phyloP scores from a whole-genome alignment of 1,140 invertebrate genomes.

The Adelges cooleyi region DNA sequence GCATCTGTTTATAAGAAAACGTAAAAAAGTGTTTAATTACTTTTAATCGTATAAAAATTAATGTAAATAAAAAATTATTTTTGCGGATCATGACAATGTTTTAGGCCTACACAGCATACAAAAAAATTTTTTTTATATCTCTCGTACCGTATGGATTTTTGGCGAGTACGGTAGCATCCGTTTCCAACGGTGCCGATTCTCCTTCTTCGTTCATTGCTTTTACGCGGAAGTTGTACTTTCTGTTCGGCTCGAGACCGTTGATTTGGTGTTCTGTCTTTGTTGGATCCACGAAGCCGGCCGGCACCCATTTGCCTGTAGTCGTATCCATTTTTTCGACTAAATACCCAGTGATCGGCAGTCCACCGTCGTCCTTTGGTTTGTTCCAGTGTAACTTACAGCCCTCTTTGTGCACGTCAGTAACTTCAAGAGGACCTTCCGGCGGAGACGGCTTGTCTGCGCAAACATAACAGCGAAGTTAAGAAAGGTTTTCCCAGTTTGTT shows the following conservation, averaged over 20 bases:
- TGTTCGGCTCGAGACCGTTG: constrained; percentile 77
- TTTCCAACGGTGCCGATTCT: constrained; percentile 83
- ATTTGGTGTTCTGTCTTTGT: constrained; percentile 75
- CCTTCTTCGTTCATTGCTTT: constrained; percentile 92
- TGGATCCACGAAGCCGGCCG: constrained; percentile 75
- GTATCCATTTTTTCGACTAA: constrained; percentile 87
- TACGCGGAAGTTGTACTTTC: constrained; percentile 90
- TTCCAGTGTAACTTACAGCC: constrained; percentile 92
- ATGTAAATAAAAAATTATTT: background rate
- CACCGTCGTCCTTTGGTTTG: constrained; percentile 89
- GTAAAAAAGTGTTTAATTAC: background rate
- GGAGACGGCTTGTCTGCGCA: constrained; percentile 76
- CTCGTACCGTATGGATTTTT: constrained; percentile 86
- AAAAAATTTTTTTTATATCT: too few species aligned
- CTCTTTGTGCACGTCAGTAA: constrained; percentile 85
- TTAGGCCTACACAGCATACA: background rate
- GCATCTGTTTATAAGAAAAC: constrained; percentile 45
- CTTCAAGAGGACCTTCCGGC: constrained; percentile 87
- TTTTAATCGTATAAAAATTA: constrained; percentile 1
- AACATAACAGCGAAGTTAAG: background rate
- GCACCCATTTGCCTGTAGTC: constrained; percentile 74
- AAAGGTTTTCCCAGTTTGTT: too few species aligned
- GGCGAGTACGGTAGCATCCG: constrained; percentile 71
- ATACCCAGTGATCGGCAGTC: constrained; percentile 78
- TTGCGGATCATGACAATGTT: too few species aligned